Conservation (phyloP, 92 coral and sea anemone genomes). For the Palythoa caribaeorum region DNA sequence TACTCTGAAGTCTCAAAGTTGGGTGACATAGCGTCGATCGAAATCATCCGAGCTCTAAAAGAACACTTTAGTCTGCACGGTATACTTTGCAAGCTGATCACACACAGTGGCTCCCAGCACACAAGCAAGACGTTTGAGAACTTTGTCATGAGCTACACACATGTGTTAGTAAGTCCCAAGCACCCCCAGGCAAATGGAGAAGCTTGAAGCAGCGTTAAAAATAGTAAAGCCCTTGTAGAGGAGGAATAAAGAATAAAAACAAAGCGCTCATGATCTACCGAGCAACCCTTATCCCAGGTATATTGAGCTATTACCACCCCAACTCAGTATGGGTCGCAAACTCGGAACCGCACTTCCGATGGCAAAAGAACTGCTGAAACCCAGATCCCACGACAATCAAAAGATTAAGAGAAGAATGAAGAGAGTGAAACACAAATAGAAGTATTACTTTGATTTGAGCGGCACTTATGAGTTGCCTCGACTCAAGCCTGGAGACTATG, state of each 20-base stretch:
- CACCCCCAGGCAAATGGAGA: conserved; percentile 53
- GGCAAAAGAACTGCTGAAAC: conserved; percentile 54
- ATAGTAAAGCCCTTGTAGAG: not conserved
- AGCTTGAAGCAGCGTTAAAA: conserved; percentile 58
- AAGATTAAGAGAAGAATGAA: conserved; percentile 43
- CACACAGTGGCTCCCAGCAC: conserved; percentile 48
- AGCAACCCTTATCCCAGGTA: conserved; percentile 63
- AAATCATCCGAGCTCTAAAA: conserved; percentile 15
- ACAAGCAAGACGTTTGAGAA: conserved; percentile 37
- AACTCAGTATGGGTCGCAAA: conserved; percentile 67
- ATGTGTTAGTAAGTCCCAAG: conserved; percentile 49
- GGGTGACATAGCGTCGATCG: conserved; percentile 17
- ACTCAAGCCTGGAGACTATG: conserved; percentile 25
- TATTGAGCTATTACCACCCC: conserved; percentile 61
- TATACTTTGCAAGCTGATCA: conserved; percentile 21
- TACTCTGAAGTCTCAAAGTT: conserved; percentile 29
- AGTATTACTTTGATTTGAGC: conserved; percentile 43
- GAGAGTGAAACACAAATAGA: conserved; percentile 44
- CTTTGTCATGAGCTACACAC: conserved; percentile 21
- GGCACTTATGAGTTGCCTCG: conserved; percentile 37
- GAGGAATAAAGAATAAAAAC: no score
- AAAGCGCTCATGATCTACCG: not conserved
- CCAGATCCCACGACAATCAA: conserved; percentile 44
- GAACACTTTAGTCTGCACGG: conserved; percentile 44
- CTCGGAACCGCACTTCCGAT: conserved; percentile 58